Evolutionary conservation across 2,888 invertebrate species (phyloP).

Genomic region (Oligia strigilis): DNA sequence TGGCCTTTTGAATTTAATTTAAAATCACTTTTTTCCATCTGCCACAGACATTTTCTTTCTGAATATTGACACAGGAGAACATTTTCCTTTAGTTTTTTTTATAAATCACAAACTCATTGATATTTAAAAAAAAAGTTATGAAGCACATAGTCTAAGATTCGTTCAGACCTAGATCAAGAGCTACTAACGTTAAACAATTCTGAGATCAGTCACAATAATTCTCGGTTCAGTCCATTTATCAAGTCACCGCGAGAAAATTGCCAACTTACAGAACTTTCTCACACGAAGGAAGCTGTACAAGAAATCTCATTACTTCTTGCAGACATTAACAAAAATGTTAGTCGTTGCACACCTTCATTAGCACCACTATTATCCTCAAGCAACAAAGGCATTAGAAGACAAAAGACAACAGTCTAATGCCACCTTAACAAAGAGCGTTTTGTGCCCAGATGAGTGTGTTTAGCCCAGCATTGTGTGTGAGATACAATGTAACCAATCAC

Average conservation of each 20-base stretch:
- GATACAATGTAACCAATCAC: slow-evolving; percentile 59
- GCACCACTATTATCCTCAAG: slow-evolving; percentile 32
- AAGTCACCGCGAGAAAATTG: background rate
- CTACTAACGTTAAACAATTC: background rate
- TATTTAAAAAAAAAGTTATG: background rate
- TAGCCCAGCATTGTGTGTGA: slow-evolving; percentile 37
- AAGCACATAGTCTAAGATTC: too few relatives aligned
- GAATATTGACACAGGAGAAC: background rate
- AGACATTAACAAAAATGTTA: slow-evolving; percentile 38
- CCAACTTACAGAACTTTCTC: background rate
- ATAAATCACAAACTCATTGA: background rate
- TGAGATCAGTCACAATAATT: background rate
- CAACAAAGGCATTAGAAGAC: slow-evolving; percentile 59
- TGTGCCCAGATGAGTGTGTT: slow-evolving; percentile 44
- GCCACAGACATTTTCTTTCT: background rate
- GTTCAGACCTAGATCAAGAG: background rate
- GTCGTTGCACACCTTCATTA: slow-evolving; percentile 52
- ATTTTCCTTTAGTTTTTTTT: background rate
- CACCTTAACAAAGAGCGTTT: slow-evolving; percentile 30
- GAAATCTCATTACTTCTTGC: slow-evolving; percentile 35
- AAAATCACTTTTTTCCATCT: background rate
- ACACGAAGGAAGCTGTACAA: slow-evolving; percentile 8
- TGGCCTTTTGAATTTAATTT: background rate
- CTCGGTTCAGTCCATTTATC: background rate
- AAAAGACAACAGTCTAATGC: slow-evolving; percentile 38